Evolutionary conservation across 53 echinoderm and acorn worm genomes (phyloP).

Genomic region (Mesocentrotus franciscanus): DNA sequence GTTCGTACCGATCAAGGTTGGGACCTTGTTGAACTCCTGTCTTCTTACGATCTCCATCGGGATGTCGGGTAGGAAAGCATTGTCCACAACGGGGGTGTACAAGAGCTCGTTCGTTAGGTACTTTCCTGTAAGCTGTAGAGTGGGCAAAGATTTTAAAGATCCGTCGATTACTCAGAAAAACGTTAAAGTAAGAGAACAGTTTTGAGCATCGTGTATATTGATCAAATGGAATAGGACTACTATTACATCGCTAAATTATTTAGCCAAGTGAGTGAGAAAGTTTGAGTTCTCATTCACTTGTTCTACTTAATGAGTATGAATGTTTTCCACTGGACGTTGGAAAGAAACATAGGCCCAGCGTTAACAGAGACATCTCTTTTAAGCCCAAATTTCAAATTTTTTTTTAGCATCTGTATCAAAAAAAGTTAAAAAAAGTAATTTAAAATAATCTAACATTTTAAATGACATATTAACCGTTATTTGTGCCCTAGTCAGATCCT

Average conservation of each 20-base stretch:
- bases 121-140: conserved; percentile 9
- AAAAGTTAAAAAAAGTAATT: neutral
- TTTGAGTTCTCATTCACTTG: neutral
- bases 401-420: neutral
- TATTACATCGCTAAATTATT: no score
- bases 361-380: neutral
- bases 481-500: conserved; percentile 50
- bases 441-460: neutral
- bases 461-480: conserved; percentile 27
- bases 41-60: conserved; percentile 68
- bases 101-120: conserved; percentile 34
- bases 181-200: neutral
- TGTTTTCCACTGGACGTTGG: neutral
- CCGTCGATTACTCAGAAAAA: no score
- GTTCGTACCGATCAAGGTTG: conserved; percentile 77
- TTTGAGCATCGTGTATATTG: no score
- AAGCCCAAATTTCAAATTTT: neutral
- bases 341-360: neutral
- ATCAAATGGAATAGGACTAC: no score
- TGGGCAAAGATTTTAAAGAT: no score
- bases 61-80: conserved; percentile 72
- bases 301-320: neutral
- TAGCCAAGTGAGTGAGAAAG: no score
- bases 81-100: conserved; percentile 73
- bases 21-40: conserved; percentile 71